phyloP scores from a whole-genome alignment of 1,140 invertebrate species.

The Dreissena rostriformis region DNA sequence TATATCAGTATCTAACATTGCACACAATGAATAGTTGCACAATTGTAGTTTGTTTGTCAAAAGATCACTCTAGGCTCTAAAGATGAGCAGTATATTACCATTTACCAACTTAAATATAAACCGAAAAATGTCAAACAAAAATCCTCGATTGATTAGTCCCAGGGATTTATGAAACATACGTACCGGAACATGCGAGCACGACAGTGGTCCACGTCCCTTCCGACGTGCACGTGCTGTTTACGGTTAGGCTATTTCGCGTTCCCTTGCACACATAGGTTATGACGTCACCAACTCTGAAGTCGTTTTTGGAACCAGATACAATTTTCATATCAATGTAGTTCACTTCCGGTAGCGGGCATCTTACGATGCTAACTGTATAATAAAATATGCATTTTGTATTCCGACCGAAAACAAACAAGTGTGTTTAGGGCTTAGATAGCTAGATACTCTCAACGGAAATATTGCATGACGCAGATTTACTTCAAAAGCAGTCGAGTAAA shows the following conservation, averaged over 20 bases:
- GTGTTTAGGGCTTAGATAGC: too few species aligned
- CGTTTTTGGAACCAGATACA: not conserved
- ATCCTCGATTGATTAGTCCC: too few species aligned
- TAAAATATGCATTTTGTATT: not conserved
- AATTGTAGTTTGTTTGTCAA: too few species aligned
- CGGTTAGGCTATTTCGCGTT: not conserved
- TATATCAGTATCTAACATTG: too few species aligned
- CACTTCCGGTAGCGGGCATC: not conserved
- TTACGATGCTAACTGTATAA: not conserved
- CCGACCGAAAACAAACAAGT: not conserved
- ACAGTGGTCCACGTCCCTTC: slow-evolving; percentile 25
- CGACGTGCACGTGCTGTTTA: slow-evolving; percentile 11
- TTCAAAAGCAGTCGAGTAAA: too few species aligned
- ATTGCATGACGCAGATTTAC: too few species aligned
- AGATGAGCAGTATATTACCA: too few species aligned
- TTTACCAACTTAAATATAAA: too few species aligned
- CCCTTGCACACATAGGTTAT: slow-evolving; percentile 1
- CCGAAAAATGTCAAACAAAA: too few species aligned
- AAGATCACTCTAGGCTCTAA: too few species aligned
- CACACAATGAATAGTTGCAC: too few species aligned
- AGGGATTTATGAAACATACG: not conserved
- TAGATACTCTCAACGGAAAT: too few species aligned
- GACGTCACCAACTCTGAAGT: slow-evolving; percentile 11
- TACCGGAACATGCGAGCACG: slow-evolving; percentile 23
- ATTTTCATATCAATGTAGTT: not conserved